Evolutionary conservation across 1,140 invertebrate species (phyloP), one percentile per base, ranked within the genome.

Genomic region (Reticulitermes speratus): DNA sequence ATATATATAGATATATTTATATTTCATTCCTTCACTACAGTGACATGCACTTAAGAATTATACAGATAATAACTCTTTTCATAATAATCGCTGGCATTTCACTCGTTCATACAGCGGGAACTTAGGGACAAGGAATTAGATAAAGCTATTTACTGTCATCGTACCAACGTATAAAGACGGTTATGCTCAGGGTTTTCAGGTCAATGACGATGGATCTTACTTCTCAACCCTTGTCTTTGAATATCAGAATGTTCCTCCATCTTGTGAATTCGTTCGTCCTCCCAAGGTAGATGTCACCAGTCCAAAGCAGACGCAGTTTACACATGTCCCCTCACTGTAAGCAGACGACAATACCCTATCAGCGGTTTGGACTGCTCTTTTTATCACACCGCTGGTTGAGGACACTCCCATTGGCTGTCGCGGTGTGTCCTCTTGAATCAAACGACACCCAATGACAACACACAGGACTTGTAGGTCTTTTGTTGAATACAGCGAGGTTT

Each of bases 351-450:
- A 30, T 75, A 25, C n/a, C 52, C 52, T 55, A 55, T 55, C 52
- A 55, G 19, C 52, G 19, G 52, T 55, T 55, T 21, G 9, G 65
- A 75, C 65, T 75, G 65, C 65, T 75, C 65, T 75, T 75, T 65
- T 75, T n/a, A 75, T 75, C 65, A 75, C 65, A 30, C n/a, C 8
- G 65, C 65, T 30, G 1, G 52, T 75, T 9, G n/a, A 75, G n/a
- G n/a, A 75, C 65, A 75, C 25, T 75, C 65, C n/a, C 65, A 75
- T 75, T 75, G 65, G 65, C 25, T 75, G 65, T 75, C 65, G n/a
- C 65, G 14, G 11, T 14, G 65, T 30, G 65, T 75, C 25, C 65
- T 30, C 14, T 30, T 30, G 65, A 75, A 75, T 25, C 25, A 25
- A 75, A 25, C 65, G 65, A 30, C 65, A 75, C 65, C 65, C 65